Evolutionary conservation across 1,140 invertebrate genomes (phyloP).

Genomic region (roundworm (Caenorhabditis elegans)): WBcel235 BX284605.5:4364501-4365000

Average conservation of each 20-base stretch:
- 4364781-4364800: not conserved
- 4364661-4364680: not conserved
- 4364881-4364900: no score
- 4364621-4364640: not conserved
- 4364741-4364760: not conserved
- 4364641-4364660: not conserved
- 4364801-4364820: no score
- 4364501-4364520: not conserved
- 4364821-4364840: no score
- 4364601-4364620: not conserved
- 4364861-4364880: no score
- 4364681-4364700: constrained; percentile 18
- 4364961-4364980: no score
- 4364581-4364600: not conserved
- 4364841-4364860: no score
- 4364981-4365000: no score
- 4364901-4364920: no score
- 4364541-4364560: not conserved
- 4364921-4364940: no score
- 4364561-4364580: no score
- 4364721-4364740: not conserved
- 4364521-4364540: not conserved
- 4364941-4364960: no score
- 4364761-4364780: not conserved
- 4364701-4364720: not conserved